Conservation (phyloP, 2,888 invertebrate genomes). For the Ormyrus thymus region DNA sequence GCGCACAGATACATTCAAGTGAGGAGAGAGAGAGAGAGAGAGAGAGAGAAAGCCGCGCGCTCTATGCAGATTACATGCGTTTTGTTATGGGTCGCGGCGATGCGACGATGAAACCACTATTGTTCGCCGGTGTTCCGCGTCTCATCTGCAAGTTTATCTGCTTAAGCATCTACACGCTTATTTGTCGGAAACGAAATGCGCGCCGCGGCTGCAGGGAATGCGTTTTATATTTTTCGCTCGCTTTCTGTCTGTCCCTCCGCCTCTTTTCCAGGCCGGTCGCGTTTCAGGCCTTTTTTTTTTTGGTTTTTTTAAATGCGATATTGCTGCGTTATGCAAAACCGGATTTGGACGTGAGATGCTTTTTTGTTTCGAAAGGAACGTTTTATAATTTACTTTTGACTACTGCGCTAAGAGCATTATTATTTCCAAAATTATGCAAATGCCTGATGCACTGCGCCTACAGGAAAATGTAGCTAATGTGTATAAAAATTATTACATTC, state of each 20-base stretch:
- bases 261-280: background rate
- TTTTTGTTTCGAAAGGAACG: slow-evolving; percentile 21
- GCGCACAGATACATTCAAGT: background rate
- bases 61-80: slow-evolving; percentile 55
- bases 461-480: too few species aligned
- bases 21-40: slow-evolving; percentile 1
- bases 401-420: slow-evolving; percentile 26
- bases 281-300: slow-evolving; percentile 13
- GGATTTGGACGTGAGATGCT: slow-evolving; percentile 39
- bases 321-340: slow-evolving; percentile 30
- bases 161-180: slow-evolving; percentile 54
- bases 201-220: slow-evolving; percentile 11
- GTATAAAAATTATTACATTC: too few species aligned
- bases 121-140: slow-evolving; percentile 43
- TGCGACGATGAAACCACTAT: slow-evolving; percentile 51
- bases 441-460: background rate
- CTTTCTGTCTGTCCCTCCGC: background rate
- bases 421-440: background rate
- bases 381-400: slow-evolving; percentile 27
- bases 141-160: slow-evolving; percentile 57
- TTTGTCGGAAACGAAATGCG: slow-evolving; percentile 51
- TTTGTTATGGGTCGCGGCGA: slow-evolving; percentile 52
- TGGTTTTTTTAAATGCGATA: slow-evolving; percentile 42
- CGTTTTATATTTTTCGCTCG: slow-evolving; percentile 11
- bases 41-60: slow-evolving; percentile 7